These are phyloP conservation scores for Mantis religiosa DNA, from an alignment of 2,888 invertebrate species.

Conservation along the genomic window DNA sequence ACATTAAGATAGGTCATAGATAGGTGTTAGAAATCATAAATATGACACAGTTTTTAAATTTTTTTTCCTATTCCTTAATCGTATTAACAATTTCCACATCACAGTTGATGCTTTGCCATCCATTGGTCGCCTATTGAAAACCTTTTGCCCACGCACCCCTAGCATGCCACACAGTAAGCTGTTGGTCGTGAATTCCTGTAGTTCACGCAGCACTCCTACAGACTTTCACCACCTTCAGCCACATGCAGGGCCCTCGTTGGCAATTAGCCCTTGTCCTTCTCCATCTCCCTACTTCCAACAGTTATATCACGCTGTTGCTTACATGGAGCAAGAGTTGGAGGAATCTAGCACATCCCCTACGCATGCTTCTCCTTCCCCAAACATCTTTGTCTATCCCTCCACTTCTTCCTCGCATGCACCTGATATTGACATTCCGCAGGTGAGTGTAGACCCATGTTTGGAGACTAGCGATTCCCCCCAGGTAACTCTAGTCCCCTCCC, in stretches of 20 bases:
- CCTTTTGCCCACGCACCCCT: constrained; percentile 22
- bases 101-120: constrained; percentile 22
- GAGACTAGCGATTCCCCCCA: constrained; percentile 21
- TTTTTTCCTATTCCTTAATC: not conserved
- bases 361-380: constrained; percentile 23
- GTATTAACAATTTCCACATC: not conserved
- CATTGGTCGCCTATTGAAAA: constrained; percentile 19
- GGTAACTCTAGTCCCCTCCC: constrained; percentile 27
- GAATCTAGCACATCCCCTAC: not conserved
- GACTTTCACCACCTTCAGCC: constrained; percentile 6
- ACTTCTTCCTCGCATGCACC: constrained; percentile 25
- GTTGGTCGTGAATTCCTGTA: not conserved
- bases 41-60: constrained; percentile 4
- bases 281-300: constrained; percentile 52
- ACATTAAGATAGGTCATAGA: not conserved
- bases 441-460: constrained; percentile 19
- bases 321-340: constrained; percentile 38
- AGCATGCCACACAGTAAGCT: constrained; percentile 16
- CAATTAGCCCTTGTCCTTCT: constrained; percentile 41
- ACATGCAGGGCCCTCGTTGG: constrained; percentile 24
- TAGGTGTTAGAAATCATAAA: not conserved
- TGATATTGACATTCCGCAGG: constrained; percentile 24
- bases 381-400: constrained; percentile 34
- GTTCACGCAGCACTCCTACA: constrained; percentile 3
- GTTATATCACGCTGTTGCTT: constrained; percentile 45